Conservation (phyloP, 2,113 vertebrate genomes). For the Candoia aspera region DNA sequence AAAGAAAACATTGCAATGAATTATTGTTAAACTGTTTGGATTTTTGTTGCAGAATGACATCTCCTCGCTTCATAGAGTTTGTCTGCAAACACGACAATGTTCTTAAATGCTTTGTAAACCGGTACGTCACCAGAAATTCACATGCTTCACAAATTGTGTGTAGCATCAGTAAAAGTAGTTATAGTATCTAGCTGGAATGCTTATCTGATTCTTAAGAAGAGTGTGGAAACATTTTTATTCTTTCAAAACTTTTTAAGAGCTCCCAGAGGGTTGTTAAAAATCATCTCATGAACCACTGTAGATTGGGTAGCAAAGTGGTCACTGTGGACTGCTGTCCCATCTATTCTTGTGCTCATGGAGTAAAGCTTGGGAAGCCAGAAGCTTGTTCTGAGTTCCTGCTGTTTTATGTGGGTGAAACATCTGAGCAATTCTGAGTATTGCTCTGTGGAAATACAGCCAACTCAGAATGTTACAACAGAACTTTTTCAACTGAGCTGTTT, state of each 20-base stretch:
- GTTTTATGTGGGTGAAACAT: neutral
- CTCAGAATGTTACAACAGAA: neutral
- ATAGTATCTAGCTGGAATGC: neutral
- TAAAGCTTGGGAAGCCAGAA: neutral
- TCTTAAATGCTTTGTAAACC: slow-evolving; percentile 97
- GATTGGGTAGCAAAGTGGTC: neutral
- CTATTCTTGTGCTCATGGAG: neutral
- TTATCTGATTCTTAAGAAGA: slow-evolving; percentile 2
- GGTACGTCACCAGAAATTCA: slow-evolving; percentile 73
- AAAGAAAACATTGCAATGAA: neutral
- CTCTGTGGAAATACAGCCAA: neutral
- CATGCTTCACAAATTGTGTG: neutral
- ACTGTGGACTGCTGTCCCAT: neutral
- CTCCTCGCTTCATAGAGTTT: slow-evolving; percentile 97
- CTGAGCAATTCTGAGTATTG: neutral
- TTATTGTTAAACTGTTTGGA: slow-evolving; percentile 4
- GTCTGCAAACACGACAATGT: slow-evolving; percentile 98
- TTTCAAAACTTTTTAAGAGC: neutral
- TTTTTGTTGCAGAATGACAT: slow-evolving; percentile 87
- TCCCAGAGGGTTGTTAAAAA: neutral
- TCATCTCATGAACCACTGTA: neutral
- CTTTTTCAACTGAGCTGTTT: neutral
- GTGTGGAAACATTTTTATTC: neutral
- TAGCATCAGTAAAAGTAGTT: neutral
- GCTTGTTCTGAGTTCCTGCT: neutral